phyloP scores from a whole-genome alignment of 2,888 invertebrate genomes.

The Ochropleura plecta region DNA sequence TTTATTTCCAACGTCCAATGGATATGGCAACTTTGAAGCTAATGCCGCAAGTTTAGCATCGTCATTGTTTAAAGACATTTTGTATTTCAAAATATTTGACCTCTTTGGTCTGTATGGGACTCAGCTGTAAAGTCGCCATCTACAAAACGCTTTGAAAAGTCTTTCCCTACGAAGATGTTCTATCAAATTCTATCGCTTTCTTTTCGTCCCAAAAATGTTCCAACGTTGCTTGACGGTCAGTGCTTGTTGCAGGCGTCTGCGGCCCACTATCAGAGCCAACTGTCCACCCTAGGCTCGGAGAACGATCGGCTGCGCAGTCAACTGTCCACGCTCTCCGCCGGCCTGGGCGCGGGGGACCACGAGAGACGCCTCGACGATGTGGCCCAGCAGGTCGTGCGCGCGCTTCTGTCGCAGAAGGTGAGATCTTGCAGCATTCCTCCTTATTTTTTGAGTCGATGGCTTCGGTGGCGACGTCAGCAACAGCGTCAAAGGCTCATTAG shows the following conservation, averaged over 20 bases:
- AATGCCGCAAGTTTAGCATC: not conserved
- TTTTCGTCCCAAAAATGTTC: not conserved
- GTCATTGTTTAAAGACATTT: not conserved
- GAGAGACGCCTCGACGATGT: constrained; percentile 95
- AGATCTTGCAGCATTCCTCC: constrained; percentile 22
- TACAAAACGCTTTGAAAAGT: not conserved
- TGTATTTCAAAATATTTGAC: not conserved
- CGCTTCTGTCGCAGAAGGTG: constrained; percentile 96
- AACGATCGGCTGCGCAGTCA: constrained; percentile 92
- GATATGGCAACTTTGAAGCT: not conserved
- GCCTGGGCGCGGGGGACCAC: constrained; percentile 92
- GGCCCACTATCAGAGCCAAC: constrained; percentile 93
- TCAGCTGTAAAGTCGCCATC: not conserved
- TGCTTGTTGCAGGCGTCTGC: constrained; percentile 91
- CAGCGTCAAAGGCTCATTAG: not conserved
- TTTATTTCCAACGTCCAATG: not conserved
- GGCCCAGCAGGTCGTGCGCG: constrained; percentile 95
- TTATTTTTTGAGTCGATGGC: not conserved
- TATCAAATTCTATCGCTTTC: not conserved
- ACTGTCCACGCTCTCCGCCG: constrained; percentile 82
- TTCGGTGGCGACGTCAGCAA: not conserved
- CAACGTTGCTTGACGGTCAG: constrained; percentile 20
- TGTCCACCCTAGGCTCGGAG: constrained; percentile 92
- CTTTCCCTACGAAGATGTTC: not conserved
- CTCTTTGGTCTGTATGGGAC: not conserved